A percentile compares a stretch with the other conserved stretches of the same genome.
Evolutionary conservation across 2,113 vertebrate species (phyloP).

Genomic region (Apistogramma diplotaenia): DNA sequence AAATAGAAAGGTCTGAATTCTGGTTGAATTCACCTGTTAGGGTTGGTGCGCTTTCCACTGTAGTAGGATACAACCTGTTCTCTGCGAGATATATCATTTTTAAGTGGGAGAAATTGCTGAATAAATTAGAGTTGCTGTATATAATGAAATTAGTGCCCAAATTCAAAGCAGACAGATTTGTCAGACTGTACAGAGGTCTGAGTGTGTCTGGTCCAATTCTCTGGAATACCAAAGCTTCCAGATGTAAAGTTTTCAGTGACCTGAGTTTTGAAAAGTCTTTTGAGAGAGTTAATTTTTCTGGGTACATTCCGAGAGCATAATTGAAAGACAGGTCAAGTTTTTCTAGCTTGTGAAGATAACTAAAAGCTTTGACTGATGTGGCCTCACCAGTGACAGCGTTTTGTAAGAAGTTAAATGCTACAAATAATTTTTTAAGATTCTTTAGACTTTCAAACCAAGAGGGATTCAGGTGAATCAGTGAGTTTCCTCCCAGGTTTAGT

Average conservation of each 20-base stretch:
- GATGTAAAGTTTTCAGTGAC: conserved; percentile 68
- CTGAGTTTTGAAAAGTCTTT: conserved; percentile 64
- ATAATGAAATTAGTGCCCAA: conserved; percentile 83
- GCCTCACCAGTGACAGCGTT: conserved; percentile 31
- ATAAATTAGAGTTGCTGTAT: conserved; percentile 58
- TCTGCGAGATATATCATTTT: conserved; percentile 79
- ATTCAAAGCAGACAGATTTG: conserved; percentile 71
- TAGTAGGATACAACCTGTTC: conserved; percentile 77
- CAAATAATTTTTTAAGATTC: conserved; percentile 56
- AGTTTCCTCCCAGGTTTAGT: conserved; percentile 74
- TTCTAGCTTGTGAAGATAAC: conserved; percentile 56
- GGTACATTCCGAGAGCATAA: conserved; percentile 60
- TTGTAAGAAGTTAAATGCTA: conserved; percentile 74
- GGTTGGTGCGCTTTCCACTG: neutral
- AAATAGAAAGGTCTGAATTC: neutral
- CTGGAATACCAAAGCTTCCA: conserved; percentile 79
- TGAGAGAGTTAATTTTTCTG: conserved; percentile 58
- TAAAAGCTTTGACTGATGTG: conserved; percentile 54
- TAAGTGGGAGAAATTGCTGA: conserved; percentile 58
- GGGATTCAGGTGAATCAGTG: conserved; percentile 36
- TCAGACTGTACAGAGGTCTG: conserved; percentile 63
- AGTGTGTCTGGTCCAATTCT: conserved; percentile 68
- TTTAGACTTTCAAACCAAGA: conserved; percentile 69
- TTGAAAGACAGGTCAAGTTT: conserved; percentile 80
- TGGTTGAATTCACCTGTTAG: neutral